phyloP scores from a whole-genome alignment of 2,888 invertebrate species.

The Sphinx pinastri region DNA sequence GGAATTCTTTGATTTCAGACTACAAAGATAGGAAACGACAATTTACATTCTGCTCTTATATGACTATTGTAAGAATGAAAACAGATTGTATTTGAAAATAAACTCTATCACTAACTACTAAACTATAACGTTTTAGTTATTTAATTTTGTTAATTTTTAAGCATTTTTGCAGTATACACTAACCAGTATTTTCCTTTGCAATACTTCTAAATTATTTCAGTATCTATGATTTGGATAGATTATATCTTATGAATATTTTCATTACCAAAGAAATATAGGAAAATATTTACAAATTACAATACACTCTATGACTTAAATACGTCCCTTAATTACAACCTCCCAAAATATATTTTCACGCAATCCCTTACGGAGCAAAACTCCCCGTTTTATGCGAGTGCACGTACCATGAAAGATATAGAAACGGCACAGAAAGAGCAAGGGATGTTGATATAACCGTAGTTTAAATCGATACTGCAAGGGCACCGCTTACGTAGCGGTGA shows the following conservation, averaged over 20 bases:
- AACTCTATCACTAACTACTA: too few species aligned
- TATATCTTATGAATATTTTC: too few species aligned
- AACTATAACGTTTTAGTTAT: too few species aligned
- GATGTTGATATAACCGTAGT: conserved; percentile 52
- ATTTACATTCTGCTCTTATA: not conserved
- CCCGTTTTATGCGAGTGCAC: conserved; percentile 6
- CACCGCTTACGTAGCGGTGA: conserved; percentile 22
- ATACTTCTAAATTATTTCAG: too few species aligned
- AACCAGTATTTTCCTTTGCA: too few species aligned
- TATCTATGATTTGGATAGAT: too few species aligned
- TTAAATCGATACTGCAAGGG: conserved; percentile 59
- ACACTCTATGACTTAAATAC: too few species aligned
- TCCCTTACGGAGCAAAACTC: conserved; percentile 12
- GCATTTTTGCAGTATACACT: too few species aligned
- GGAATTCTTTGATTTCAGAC: not conserved
- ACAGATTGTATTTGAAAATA: not conserved
- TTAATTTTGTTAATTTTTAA: too few species aligned
- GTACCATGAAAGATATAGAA: not conserved
- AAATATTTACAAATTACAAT: too few species aligned
- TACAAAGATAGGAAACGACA: conserved; percentile 7
- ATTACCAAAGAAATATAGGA: too few species aligned
- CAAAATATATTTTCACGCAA: conserved; percentile 8
- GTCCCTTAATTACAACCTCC: conserved; percentile 4
- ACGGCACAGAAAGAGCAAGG: conserved; percentile 34
- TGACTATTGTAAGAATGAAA: not conserved